Base-by-base conservation (phyloP, 2,113 vertebrate genomes). In the Sarotherodon lohbergeri region DNA sequence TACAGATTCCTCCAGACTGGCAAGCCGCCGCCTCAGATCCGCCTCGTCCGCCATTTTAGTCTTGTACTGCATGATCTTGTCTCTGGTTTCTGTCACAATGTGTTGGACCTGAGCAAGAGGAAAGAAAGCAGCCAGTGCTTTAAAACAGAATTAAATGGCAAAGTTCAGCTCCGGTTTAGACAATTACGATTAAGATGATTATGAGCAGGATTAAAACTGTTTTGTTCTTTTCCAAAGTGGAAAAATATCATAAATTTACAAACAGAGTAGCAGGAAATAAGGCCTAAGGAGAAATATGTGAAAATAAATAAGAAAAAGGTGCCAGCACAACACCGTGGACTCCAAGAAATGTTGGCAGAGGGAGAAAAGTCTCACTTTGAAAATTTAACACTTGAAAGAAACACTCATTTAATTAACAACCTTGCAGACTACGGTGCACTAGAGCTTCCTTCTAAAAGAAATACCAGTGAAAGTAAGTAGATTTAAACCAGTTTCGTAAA, bases 1-100 rank as follows among this genome's bases (percentile, higher is more conserved):
- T 24, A 98, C 94, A 1, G 98, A 98, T 66, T 99, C 98, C 90
- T 99, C 99, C 86, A 99, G 96, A 96, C 84, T 98, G 97, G 94
- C 94, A 82, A 99, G 98, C 81, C 97, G 98, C 82, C 97, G 97
- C 94, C 97, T 97, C 66, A 99, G 97, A 93, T 99, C 98, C 10
- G 95, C 96, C 90, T 99, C 98, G 87, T 98, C 98, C 8, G 96
- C 97, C 91, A 99, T 97, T 96, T 97, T 98, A 86, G 94, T 98
- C 94, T 98, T 98, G 95, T 98, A 99, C 14, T 98, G 97, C 90
- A 99, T 91, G 91, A 99, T 98, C 89, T 98, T 99, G 92, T 99
- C 98, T 90, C 97, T 97, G 73, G 98, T 99, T 95, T 99, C 99
- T 24, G 97, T 97, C 93, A 99, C 96, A 48, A 99, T 98, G 95